Evolutionary conservation across 1,140 invertebrate species (phyloP), one percentile per base, ranked within the genome.

Genomic region (Ylistrum balloti): DNA sequence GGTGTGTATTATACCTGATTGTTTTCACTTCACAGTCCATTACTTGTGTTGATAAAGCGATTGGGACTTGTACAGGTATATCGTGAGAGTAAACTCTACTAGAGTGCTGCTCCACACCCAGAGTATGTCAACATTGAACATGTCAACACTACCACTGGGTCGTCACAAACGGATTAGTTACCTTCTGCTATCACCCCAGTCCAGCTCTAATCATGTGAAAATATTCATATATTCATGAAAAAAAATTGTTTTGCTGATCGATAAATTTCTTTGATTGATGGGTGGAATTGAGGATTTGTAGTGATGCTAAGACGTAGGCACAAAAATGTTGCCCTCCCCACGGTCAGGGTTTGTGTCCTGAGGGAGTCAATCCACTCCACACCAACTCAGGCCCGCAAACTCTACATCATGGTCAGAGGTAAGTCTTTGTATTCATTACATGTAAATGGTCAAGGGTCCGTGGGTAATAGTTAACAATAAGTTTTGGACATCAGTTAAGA

Each of bases 11-110:
- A 74, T 28, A 74, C 56, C 22, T 7, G 56, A 74, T 74, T 74
- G 22, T 74, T 74, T 74, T 74, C 56, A 74, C 56, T 74, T 74
- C 56, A 74, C 56, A 74, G 56, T 74, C 56, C 56, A 74, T 74
- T 74, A 74, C 22, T 28, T 74, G 17, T 74, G n/a, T n/a, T 28
- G 56, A 74, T 74, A 74, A 74, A n/a, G 56, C 22, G 56, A n/a
- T 74, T 17, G 56, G 56, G 5, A 28, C n/a, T 74, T 17, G 56
- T 74, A 74, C 56, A 74, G 56, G 56, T 74, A 74, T 74, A 74
- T 74, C 22, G 17, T 22, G 56, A 74, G 22, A 74, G 41, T 45
- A 45, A 45, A 45, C 41, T 74, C n/a, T n/a, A 74, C 56, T 74
- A 5, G n/a, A 45, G 56, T 9, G 28, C 56, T 74, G 56, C 56